These are phyloP conservation scores for Onychostruthus taczanowskii DNA, from an alignment of 2,113 vertebrate genomes.

Conservation along the genomic window DNA sequence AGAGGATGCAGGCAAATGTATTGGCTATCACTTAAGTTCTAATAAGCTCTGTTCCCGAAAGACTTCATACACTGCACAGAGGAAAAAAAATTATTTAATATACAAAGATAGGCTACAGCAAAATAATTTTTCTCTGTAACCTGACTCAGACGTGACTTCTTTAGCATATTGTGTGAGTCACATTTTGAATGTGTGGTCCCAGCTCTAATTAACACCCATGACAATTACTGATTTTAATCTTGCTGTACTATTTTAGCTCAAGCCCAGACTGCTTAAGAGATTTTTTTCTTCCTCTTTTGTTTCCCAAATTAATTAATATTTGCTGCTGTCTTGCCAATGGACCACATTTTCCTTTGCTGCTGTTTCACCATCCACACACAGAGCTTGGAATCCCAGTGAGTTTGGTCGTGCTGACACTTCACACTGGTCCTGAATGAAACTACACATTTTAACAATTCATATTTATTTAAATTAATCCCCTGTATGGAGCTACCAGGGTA, in stretches of 20 bases:
- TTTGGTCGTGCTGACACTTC: neutral
- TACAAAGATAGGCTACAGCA: neutral
- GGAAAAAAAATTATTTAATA: neutral
- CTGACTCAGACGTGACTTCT: neutral
- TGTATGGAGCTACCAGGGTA: neutral
- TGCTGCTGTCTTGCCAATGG: neutral
- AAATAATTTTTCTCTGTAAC: slow-evolving; percentile 4
- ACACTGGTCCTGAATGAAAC: neutral
- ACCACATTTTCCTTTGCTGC: neutral
- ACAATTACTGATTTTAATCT: slow-evolving; percentile 41
- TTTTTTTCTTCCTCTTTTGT: neutral
- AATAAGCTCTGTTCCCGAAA: neutral
- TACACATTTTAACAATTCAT: neutral
- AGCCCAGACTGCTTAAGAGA: neutral
- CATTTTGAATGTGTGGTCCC: neutral
- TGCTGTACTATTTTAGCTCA: neutral
- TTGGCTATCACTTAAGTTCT: neutral
- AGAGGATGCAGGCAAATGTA: neutral
- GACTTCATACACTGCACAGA: neutral
- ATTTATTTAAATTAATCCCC: neutral
- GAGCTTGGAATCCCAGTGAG: neutral
- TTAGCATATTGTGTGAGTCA: neutral
- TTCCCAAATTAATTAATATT: slow-evolving; percentile 21
- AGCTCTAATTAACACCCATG: slow-evolving; percentile 33
- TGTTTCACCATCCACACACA: neutral